Conservation (phyloP, 2,888 invertebrate genomes). For the Cheilosia pagana region DNA sequence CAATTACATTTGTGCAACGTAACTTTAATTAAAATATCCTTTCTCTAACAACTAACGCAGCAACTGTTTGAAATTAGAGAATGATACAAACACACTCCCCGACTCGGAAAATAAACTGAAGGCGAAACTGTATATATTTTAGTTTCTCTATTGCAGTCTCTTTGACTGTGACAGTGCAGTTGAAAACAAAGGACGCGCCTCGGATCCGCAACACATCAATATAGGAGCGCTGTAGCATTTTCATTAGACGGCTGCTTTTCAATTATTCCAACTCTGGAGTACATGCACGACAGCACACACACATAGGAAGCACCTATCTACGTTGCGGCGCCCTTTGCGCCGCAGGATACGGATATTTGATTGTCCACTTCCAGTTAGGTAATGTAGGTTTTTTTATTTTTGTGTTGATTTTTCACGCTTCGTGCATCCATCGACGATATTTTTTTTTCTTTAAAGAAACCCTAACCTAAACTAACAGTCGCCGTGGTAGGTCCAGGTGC, state of each 20-base stretch:
- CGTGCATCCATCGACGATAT: conserved; percentile 8
- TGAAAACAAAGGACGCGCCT: conserved; percentile 56
- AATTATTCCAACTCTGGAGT: conserved; percentile 33
- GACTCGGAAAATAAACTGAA: conserved; percentile 2
- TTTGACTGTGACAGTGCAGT: conserved; percentile 15
- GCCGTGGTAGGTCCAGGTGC: conserved; percentile 42
- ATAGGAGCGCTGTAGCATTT: conserved; percentile 17
- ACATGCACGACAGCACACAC: neutral
- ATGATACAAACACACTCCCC: neutral
- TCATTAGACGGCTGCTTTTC: conserved; percentile 23
- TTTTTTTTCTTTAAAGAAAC: neutral
- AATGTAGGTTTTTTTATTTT: conserved; percentile 6
- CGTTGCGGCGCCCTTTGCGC: conserved; percentile 27
- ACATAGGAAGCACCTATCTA: neutral
- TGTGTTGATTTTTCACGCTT: conserved; percentile 48
- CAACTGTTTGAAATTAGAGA: neutral
- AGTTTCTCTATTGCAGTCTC: conserved; percentile 23
- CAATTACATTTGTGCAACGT: neutral
- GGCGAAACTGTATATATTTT: conserved; percentile 33
- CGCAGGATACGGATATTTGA: conserved; percentile 36
- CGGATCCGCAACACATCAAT: conserved; percentile 19
- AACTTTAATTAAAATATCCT: conserved; percentile 31
- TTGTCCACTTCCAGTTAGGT: conserved; percentile 28
- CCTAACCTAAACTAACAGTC: conserved; percentile 8
- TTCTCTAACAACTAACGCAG: neutral